Evolutionary conservation across 2,888 invertebrate genomes (phyloP).

Genomic region (Aleiodes testaceus): DNA sequence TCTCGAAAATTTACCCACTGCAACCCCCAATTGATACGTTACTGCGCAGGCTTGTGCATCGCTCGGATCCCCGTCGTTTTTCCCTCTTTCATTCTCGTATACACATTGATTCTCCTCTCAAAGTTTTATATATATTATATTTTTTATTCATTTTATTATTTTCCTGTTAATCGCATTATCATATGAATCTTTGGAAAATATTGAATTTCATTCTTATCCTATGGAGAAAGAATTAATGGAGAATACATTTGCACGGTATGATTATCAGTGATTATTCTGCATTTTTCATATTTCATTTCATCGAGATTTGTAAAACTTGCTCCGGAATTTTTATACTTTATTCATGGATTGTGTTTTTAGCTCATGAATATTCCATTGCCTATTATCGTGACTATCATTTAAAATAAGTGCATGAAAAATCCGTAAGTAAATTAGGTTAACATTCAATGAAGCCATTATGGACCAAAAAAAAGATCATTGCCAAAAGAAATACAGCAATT

Average conservation of each 20-base stretch:
- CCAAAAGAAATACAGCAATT: neutral
- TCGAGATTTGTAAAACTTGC: constrained; percentile 26
- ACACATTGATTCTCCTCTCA: constrained; percentile 15
- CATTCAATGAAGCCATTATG: constrained; percentile 16
- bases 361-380: constrained; percentile 38
- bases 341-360: constrained; percentile 29
- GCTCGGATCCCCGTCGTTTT: constrained; percentile 35
- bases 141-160: neutral
- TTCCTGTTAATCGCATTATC: neutral
- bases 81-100: constrained; percentile 28
- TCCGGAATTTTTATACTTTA: constrained; percentile 30
- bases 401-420: constrained; percentile 1
- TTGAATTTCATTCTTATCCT: neutral
- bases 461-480: neutral
- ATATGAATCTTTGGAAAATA: neutral
- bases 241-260: too few species aligned
- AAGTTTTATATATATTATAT: constrained; percentile 6
- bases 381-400: constrained; percentile 32
- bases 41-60: constrained; percentile 65
- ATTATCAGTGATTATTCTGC: constrained; percentile 2
- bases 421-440: neutral
- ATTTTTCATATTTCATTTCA: constrained; percentile 13
- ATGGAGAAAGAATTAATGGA: neutral
- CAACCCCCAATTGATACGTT: constrained; percentile 57
- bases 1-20: constrained; percentile 53